These are phyloP conservation scores for Cotesia glomerata DNA, from an alignment of 1,140 invertebrate species.

Conservation along the genomic window DNA sequence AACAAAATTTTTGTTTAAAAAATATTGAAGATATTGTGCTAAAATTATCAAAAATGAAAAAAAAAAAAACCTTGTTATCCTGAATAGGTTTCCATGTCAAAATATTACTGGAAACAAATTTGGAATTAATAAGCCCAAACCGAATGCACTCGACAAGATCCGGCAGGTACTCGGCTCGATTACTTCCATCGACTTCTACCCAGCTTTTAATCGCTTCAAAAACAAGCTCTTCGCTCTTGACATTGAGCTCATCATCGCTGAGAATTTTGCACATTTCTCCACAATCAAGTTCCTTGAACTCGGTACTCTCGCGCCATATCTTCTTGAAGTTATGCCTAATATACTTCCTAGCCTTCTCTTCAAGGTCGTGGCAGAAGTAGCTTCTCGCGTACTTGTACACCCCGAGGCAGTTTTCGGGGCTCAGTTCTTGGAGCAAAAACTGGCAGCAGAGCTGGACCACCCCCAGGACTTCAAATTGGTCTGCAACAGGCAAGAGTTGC, in stretches of 20 bases:
- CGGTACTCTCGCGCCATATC: conserved; percentile 72
- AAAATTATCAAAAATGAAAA: conserved; percentile 59
- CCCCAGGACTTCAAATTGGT: conserved; percentile 81
- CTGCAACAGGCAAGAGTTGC: conserved; percentile 74
- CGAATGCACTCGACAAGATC: conserved; percentile 70
- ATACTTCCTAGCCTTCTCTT: conserved; percentile 71
- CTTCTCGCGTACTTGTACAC: conserved; percentile 74
- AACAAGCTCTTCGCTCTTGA: conserved; percentile 72
- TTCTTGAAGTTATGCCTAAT: conserved; percentile 76
- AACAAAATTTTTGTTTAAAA: background rate
- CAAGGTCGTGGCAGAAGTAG: conserved; percentile 77
- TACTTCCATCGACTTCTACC: conserved; percentile 64
- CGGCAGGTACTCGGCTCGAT: conserved; percentile 64
- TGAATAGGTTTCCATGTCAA: conserved; percentile 65
- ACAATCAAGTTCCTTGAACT: conserved; percentile 72
- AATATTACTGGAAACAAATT: conserved; percentile 70
- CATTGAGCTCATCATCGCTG: conserved; percentile 78
- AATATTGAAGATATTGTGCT: conserved; percentile 56
- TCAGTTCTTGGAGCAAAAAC: conserved; percentile 71
- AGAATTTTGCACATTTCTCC: conserved; percentile 76
- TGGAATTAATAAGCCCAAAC: conserved; percentile 71
- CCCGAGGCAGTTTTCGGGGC: conserved; percentile 79
- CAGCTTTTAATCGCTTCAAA: conserved; percentile 73
- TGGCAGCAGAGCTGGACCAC: conserved; percentile 79
- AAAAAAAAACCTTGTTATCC: conserved; percentile 68